Conservation (phyloP, 2,797 vertebrate species). For the Xenops minutus region DNA sequence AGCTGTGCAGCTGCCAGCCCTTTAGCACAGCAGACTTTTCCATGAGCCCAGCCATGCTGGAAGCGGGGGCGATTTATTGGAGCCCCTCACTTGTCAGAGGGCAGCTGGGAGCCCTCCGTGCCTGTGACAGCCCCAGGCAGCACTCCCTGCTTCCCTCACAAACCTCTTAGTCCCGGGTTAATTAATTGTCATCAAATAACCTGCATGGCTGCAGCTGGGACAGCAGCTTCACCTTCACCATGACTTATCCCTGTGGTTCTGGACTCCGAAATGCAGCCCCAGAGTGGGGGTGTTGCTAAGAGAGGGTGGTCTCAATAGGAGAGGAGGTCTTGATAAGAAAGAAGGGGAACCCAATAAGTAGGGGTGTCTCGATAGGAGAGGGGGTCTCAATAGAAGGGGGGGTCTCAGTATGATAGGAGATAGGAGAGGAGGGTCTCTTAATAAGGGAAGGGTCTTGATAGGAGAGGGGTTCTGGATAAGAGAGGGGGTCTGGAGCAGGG, state of each 20-base stretch:
- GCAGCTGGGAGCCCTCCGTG: neutral
- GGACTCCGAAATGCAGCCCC: neutral
- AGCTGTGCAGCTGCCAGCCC: neutral
- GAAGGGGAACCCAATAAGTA: neutral
- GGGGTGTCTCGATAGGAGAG: neutral
- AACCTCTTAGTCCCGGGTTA: constrained; percentile 38
- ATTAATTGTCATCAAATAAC: constrained; percentile 37
- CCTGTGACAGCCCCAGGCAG: neutral
- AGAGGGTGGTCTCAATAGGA: neutral
- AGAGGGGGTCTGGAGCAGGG: neutral
- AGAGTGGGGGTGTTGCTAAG: neutral
- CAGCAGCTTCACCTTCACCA: neutral
- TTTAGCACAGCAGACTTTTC: neutral
- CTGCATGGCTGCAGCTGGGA: neutral
- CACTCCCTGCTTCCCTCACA: neutral
- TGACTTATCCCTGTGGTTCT: neutral
- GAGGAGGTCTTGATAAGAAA: neutral
- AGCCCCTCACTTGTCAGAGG: neutral
- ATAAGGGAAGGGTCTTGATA: neutral
- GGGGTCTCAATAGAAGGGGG: neutral
- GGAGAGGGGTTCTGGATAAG: neutral
- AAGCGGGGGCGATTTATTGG: rapidly evolving
- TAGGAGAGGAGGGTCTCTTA: neutral
- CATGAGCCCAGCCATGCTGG: neutral
- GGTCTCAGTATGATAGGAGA: neutral